These are phyloP conservation scores for Bos taurus DNA, from an alignment of 2,113 vertebrate genomes.

Conservation along the genomic window ARS-UCD2.0 NC_037332.1:61725001-61725500, in stretches of 20 bases:
- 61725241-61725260: conserved; percentile 74
- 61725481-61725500: conserved; percentile 87
- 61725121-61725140: background rate
- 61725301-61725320: conserved; percentile 77
- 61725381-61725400: conserved; percentile 83
- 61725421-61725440: conserved; percentile 82
- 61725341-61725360: conserved; percentile 81
- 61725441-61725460: conserved; percentile 82
- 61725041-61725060: background rate
- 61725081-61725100: background rate
- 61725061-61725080: background rate
- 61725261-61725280: conserved; percentile 76
- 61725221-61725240: conserved; percentile 76
- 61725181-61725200: conserved; percentile 60
- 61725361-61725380: conserved; percentile 81
- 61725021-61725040: background rate
- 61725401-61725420: conserved; percentile 81
- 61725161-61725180: conserved; percentile 11
- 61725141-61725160: conserved; percentile 13
- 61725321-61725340: conserved; percentile 79
- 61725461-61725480: conserved; percentile 86
- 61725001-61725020: background rate
- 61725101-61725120: background rate
- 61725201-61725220: conserved; percentile 59
- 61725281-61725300: conserved; percentile 80